phyloP scores from a whole-genome alignment of 2,797 vertebrate genomes.

The Streptopelia turtur region DNA sequence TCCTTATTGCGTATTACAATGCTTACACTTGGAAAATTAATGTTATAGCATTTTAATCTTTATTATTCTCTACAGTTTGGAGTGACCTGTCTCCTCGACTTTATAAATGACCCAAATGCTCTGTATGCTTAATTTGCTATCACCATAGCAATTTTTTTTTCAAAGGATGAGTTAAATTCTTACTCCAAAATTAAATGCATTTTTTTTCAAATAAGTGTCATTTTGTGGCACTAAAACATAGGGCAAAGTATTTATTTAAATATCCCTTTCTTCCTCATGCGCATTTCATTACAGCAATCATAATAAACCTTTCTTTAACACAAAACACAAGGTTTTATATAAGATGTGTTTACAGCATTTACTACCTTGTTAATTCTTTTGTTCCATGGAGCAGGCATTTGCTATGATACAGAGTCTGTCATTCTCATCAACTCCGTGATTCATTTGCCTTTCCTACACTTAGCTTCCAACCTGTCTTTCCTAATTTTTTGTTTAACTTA shows the following conservation, averaged over 20 bases:
- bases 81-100: constrained; percentile 6
- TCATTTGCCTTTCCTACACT: constrained; percentile 51
- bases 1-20: not conserved
- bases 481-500: constrained; percentile 19
- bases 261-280: not conserved
- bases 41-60: not conserved
- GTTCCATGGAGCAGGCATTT: not conserved
- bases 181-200: constrained; percentile 9
- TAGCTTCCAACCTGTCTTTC: not conserved
- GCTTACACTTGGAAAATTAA: constrained; percentile 9
- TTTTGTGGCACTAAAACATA: not conserved
- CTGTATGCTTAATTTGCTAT: not conserved
- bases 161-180: constrained; percentile 29
- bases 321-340: not conserved
- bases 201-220: constrained; percentile 19
- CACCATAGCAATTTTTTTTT: constrained; percentile 42
- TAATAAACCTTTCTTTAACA: constrained; percentile 18
- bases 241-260: not conserved
- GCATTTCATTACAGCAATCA: not conserved
- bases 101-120: constrained; percentile 44
- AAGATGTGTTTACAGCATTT: constrained; percentile 35
- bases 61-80: not conserved
- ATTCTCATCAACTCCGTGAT: not conserved
- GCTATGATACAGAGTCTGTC: constrained; percentile 12
- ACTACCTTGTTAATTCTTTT: constrained; percentile 36